Conservation (phyloP, 2,113 vertebrate genomes). For the Myotis yumanensis region DNA sequence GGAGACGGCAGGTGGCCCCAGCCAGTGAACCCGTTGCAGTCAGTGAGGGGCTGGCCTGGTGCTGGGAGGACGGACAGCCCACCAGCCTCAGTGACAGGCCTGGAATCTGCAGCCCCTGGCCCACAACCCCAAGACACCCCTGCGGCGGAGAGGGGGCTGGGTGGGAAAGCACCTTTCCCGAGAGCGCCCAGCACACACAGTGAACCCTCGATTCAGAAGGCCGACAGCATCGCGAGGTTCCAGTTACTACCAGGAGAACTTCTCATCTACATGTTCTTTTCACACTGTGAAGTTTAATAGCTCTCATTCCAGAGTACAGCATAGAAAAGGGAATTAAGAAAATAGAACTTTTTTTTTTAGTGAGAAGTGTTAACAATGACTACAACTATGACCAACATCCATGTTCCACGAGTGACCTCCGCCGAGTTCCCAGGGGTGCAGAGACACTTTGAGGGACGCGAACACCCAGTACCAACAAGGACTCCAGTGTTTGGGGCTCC, state of each 20-base stretch:
- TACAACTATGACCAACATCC: neutral
- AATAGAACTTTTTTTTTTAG: slow-evolving; percentile 19
- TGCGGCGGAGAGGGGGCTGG: too few species aligned
- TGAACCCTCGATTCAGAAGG: neutral
- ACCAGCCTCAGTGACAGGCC: neutral
- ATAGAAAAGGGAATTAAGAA: slow-evolving; percentile 56
- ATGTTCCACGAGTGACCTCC: neutral
- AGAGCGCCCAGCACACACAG: neutral
- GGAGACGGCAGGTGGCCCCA: neutral
- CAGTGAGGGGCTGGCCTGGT: neutral
- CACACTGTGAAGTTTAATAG: slow-evolving; percentile 11
- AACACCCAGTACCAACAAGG: neutral
- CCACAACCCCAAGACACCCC: too few species aligned
- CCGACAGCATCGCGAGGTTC: neutral
- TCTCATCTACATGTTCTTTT: neutral
- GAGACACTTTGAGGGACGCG: neutral
- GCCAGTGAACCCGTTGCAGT: neutral
- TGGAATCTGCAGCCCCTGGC: neutral
- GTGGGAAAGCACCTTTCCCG: neutral
- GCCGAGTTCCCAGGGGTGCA: neutral
- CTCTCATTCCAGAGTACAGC: slow-evolving; percentile 10
- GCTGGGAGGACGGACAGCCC: fast-evolving
- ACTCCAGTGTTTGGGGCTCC: slow-evolving; percentile 14
- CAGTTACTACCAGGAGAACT: neutral
- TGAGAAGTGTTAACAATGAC: neutral